Conservation (phyloP, 2,113 vertebrate genomes). For the Actenoides hombroni region DNA sequence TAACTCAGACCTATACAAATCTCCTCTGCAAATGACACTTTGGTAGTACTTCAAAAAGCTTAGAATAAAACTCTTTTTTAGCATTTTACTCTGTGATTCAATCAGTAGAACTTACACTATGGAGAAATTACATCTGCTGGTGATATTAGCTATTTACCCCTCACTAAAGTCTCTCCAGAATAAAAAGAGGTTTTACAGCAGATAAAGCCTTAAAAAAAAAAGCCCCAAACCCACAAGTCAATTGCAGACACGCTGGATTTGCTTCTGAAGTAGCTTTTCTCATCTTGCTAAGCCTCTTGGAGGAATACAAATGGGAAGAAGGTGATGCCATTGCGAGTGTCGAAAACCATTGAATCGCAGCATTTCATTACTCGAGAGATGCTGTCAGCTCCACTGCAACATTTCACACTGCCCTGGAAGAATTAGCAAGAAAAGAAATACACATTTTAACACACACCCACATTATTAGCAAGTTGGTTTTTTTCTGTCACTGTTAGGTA, state of each 20-base stretch:
- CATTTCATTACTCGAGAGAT: not conserved
- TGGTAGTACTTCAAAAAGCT: not conserved
- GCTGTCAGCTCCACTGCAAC: not conserved
- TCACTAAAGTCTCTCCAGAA: not conserved
- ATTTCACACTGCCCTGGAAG: not conserved
- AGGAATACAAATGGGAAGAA: conserved; percentile 15
- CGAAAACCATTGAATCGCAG: not conserved
- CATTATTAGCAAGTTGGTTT: not conserved
- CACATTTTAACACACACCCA: not conserved
- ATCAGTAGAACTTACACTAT: not conserved
- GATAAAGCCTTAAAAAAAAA: not conserved
- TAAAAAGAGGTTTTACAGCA: not conserved
- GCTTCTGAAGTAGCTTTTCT: conserved; percentile 37
- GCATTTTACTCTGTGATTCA: not conserved
- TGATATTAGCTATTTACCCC: not conserved
- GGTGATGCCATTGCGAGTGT: not conserved
- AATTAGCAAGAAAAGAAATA: not conserved
- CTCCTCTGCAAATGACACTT: not conserved
- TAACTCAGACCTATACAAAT: not conserved
- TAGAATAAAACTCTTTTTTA: not conserved
- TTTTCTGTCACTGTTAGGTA: not conserved
- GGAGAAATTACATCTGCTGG: not conserved
- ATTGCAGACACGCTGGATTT: not conserved
- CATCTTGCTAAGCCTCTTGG: conserved; percentile 25
- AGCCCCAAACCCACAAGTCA: not conserved